Percentiles rank a stretch among this genome's conserved stretches.
These are phyloP conservation scores for Steinernema scapterisci DNA, from an alignment of 2,888 invertebrate genomes.

Conservation along the genomic window DNA sequence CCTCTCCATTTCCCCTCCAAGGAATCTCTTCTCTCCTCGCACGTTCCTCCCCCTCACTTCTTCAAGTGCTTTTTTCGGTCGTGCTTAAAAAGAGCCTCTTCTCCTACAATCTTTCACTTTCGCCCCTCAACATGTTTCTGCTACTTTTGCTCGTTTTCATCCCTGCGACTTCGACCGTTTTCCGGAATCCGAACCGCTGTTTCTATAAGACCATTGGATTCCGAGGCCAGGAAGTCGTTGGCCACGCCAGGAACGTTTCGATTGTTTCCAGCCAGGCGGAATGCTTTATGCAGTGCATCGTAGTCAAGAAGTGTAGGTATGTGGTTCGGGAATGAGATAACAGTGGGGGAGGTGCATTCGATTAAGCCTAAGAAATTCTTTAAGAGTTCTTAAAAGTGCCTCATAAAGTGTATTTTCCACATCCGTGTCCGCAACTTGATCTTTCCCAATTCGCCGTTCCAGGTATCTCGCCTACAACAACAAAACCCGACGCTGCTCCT, in stretches of 20 bases:
- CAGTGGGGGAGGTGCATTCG: too few relatives aligned
- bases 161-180: not conserved
- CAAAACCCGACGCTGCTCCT: not conserved
- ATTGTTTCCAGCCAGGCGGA: not conserved
- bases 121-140: not conserved
- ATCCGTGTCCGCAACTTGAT: not conserved
- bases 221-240: not conserved
- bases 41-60: not conserved
- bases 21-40: not conserved
- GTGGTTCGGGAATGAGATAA: not conserved
- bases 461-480: slow-evolving; percentile 7
- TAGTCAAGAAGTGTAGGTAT: not conserved
- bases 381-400: too few relatives aligned
- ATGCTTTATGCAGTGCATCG: not conserved
- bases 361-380: too few relatives aligned
- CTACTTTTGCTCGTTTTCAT: not conserved
- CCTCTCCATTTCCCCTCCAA: not conserved
- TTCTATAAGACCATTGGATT: slow-evolving; percentile 3
- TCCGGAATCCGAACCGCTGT: slow-evolving; percentile 7
- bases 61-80: slow-evolving; percentile 24
- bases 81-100: not conserved
- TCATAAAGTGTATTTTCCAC: too few relatives aligned
- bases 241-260: not conserved
- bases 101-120: too few relatives aligned
- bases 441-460: not conserved